Base-by-base conservation (phyloP, 2,113 vertebrate genomes). In the Saguinus midas region DNA sequence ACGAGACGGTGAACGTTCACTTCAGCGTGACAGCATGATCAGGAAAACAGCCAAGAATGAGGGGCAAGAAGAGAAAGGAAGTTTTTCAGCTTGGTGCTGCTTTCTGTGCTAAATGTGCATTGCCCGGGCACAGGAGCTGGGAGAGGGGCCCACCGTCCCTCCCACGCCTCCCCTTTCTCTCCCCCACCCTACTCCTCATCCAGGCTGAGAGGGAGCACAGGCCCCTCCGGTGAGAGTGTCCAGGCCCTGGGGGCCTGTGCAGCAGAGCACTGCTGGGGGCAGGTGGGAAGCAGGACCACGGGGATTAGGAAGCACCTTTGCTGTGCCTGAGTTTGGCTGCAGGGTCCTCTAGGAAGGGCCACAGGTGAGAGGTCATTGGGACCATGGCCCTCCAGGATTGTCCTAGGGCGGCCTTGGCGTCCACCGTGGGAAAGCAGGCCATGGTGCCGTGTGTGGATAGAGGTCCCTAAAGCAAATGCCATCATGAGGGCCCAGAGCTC, bases 261-360 rank as follows among this genome's bases (percentile, higher is more conserved):
- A 0, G 32, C 43, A n/a, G 8, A 45, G 9, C 70, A 23, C 18
- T 7, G 18, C n/a, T 48, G 1, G 21, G 52, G 55, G 68, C 9
- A 14, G 57, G 32, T 1, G 3, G 52, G 85, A 68, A 81, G 75
- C 23, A 20, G 80, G 48, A 6, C 7, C 11, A 8, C 9, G 2
- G 68, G 52, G 18, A 12, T 45, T 50, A 2, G 9, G 58, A 87
- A n/a, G 40, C 35, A 58, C 0, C 2, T 70, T 58, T 70, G 48
- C 64, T 29, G 83, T 23, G 83, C 37, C 87, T 48, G 48, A 37
- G 2, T 37, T 75, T 83, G 23, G 0, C 58, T 37, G 43, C 35
- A 17, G 2, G 11, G 7, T 64, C 32, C 8, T 27, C 50, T 8
- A 11, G 32, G n/a, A 80, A 85, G 52, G 88, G 23, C 57, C 13